These are phyloP conservation scores for Phymastichus coffea DNA, from an alignment of 1,140 invertebrate species.

Conservation along the genomic window DNA sequence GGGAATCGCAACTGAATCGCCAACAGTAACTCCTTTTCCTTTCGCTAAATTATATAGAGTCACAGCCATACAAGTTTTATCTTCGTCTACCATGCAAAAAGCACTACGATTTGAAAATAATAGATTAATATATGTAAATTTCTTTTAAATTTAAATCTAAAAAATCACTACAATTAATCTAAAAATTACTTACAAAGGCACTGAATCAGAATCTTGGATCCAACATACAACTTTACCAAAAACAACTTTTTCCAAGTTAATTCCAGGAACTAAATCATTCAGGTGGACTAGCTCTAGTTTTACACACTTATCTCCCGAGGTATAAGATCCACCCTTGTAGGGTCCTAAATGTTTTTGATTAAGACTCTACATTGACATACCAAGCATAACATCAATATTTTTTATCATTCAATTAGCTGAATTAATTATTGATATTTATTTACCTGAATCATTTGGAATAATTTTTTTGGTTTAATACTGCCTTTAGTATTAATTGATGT, in stretches of 20 bases:
- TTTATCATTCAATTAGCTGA: constrained; percentile 22
- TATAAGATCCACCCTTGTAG: constrained; percentile 62
- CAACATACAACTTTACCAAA: constrained; percentile 81
- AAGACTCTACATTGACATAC: constrained; percentile 50
- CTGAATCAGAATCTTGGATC: constrained; percentile 70
- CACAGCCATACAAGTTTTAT: constrained; percentile 70
- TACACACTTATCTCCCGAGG: constrained; percentile 55
- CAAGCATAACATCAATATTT: constrained; percentile 29
- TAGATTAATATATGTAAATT: not conserved
- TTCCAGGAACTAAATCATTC: constrained; percentile 58
- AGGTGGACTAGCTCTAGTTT: constrained; percentile 58
- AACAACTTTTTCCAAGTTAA: constrained; percentile 70
- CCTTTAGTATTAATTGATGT: constrained; percentile 68
- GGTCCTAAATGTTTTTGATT: constrained; percentile 64
- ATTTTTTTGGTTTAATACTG: constrained; percentile 72
- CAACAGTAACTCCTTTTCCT: constrained; percentile 79
- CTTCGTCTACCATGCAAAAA: constrained; percentile 77
- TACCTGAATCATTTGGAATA: constrained; percentile 67
- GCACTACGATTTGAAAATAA: constrained; percentile 63
- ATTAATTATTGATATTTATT: constrained; percentile 8
- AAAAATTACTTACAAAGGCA: constrained; percentile 71
- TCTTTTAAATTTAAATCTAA: too few species aligned
- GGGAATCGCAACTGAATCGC: constrained; percentile 79
- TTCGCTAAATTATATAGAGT: constrained; percentile 82
- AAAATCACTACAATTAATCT: not conserved